A percentile compares a stretch with the other conserved stretches of the same genome.
phyloP scores from a whole-genome alignment of 2,797 vertebrate genomes.

The Spinus pinus region DNA sequence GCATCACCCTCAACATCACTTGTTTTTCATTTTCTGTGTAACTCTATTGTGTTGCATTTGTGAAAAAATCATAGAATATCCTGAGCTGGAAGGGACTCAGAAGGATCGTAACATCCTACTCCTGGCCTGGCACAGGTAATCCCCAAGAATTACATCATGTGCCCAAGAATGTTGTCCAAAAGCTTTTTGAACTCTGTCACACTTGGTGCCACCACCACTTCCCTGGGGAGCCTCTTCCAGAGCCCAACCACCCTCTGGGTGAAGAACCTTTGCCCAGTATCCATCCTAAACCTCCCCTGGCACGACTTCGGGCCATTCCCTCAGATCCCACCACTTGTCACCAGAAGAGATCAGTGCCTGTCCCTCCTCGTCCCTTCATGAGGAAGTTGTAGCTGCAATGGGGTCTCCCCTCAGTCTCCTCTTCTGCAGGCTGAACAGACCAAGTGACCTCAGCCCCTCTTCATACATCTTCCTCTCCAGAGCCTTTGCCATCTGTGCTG shows the following conservation, averaged over 20 bases:
- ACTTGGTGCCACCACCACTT: neutral
- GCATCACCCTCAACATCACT: neutral
- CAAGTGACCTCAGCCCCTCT: neutral
- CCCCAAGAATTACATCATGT: neutral
- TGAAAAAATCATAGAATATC: neutral
- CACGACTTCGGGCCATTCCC: neutral
- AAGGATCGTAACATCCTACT: neutral
- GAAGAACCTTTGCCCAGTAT: neutral
- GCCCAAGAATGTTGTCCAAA: neutral
- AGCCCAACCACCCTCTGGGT: neutral
- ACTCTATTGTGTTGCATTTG: neutral
- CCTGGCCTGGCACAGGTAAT: neutral
- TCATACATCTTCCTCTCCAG: accelerated
- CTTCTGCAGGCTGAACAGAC: neutral
- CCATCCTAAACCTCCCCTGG: neutral
- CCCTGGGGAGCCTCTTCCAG: neutral
- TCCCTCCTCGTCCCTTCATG: accelerated
- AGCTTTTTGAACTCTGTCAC: neutral
- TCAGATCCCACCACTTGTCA: neutral
- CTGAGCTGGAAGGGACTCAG: neutral
- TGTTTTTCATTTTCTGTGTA: neutral
- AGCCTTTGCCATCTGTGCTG: neutral
- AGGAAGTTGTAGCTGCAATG: neutral
- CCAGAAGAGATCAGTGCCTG: neutral
- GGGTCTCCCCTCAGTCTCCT: neutral